Percentiles rank a stretch among this genome's conserved stretches.
phyloP scores from a whole-genome alignment of 2,888 invertebrate species.

The Epinotia bilunana region DNA sequence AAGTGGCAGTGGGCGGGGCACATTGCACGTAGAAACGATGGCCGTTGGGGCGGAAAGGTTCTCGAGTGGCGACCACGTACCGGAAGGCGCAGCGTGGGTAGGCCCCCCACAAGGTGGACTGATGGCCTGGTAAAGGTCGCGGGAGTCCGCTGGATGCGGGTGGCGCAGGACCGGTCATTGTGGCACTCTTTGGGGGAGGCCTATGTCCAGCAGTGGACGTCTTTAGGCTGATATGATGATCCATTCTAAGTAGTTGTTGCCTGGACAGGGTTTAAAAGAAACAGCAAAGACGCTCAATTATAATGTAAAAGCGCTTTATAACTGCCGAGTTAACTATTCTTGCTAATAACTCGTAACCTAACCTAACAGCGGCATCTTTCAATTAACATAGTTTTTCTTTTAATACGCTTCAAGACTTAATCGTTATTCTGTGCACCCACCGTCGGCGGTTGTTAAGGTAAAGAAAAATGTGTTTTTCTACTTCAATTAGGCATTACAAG shows the following conservation, averaged over 20 bases:
- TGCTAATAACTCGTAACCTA: conserved; percentile 9
- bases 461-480: conserved; percentile 3
- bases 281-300: conserved; percentile 11
- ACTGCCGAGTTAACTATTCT: conserved; percentile 1
- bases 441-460: background rate
- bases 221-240: no score
- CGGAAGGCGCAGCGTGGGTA: no score
- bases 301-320: conserved; percentile 17
- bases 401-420: background rate
- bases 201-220: no score
- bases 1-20: no score
- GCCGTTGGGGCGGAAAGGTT: no score
- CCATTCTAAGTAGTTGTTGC: background rate
- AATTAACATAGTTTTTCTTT: conserved; percentile 5
- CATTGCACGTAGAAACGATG: no score
- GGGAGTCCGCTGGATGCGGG: no score
- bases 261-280: background rate
- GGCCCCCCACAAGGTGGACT: no score
- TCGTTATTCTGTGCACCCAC: conserved; percentile 8
- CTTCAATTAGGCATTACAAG: conserved; percentile 7
- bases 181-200: no score
- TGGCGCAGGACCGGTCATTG: no score
- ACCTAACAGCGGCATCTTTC: conserved; percentile 5
- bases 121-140: no score
- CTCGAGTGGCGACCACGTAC: no score